These are phyloP conservation scores for Caenorhabditis sp. DNA, from an alignment of 2,888 invertebrate genomes.

Conservation along the genomic window DNA sequence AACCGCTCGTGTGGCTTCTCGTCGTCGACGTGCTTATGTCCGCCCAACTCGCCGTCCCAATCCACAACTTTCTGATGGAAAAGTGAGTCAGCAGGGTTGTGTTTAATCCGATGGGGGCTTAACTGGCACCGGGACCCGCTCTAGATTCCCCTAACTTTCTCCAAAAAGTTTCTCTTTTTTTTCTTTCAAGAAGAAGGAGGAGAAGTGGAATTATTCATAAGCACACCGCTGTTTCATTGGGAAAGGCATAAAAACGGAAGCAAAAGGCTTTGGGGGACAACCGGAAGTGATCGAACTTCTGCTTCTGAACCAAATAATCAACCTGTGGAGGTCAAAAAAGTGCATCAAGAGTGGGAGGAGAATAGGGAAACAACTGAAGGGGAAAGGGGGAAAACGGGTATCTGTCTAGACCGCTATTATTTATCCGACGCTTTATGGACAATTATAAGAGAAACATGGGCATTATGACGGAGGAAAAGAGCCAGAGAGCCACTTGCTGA, in stretches of 20 bases:
- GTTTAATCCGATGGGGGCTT: conserved; percentile 47
- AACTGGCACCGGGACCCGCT: conserved; percentile 16
- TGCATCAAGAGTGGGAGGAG: not conserved
- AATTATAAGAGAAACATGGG: conserved; percentile 40
- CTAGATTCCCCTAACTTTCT: conserved; percentile 26
- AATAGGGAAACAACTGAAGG: conserved; percentile 8
- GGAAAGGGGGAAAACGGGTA: conserved; percentile 12
- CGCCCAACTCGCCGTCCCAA: conserved; percentile 66
- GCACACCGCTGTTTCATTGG: conserved; percentile 4
- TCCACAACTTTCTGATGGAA: conserved; percentile 67
- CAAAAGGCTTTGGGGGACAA: conserved; percentile 11
- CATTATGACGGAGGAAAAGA: conserved; percentile 23
- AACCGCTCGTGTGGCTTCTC: conserved; percentile 71
- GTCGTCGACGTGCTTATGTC: conserved; percentile 70
- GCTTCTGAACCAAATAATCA: conserved; percentile 12
- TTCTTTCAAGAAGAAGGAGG: too few relatives aligned
- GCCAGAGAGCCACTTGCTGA: not conserved
- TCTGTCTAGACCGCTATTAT: conserved; percentile 50
- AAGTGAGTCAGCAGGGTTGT: conserved; percentile 57
- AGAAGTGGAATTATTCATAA: conserved; percentile 46
- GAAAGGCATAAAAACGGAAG: conserved; percentile 3
- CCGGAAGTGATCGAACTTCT: conserved; percentile 40
- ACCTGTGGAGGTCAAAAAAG: conserved; percentile 17
- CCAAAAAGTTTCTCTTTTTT: conserved; percentile 14
- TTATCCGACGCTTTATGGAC: conserved; percentile 14